These are phyloP conservation scores for Actinernus sp. DNA, from an alignment of 92 coral and sea anemone genomes.

Conservation along the genomic window DNA sequence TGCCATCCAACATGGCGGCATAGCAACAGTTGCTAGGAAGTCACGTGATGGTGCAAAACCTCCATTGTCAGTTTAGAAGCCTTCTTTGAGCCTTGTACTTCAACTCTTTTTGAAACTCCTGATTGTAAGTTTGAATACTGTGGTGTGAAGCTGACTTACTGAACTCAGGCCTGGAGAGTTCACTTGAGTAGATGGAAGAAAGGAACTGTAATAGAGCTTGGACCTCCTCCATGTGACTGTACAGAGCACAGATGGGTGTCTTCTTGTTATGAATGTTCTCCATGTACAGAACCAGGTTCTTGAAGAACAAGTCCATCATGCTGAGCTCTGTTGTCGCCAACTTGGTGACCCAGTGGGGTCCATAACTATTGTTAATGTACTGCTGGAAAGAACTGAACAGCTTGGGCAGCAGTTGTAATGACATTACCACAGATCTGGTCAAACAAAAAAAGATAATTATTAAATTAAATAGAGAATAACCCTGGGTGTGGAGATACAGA, in stretches of 20 bases:
- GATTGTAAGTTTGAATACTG: too few relatives aligned
- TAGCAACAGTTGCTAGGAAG: too few relatives aligned
- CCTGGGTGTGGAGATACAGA: too few relatives aligned
- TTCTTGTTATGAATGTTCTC: slow-evolving; percentile 33
- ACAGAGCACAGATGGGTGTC: slow-evolving; percentile 52
- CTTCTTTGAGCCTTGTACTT: too few relatives aligned
- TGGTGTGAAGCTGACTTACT: slow-evolving; percentile 70
- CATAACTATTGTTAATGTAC: slow-evolving; percentile 72
- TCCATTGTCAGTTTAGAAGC: too few relatives aligned
- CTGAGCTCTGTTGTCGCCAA: slow-evolving; percentile 88
- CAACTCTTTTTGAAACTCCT: too few relatives aligned
- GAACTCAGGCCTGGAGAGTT: slow-evolving; percentile 90
- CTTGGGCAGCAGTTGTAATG: slow-evolving; percentile 94
- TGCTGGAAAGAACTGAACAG: slow-evolving; percentile 96
- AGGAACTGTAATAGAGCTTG: slow-evolving; percentile 92
- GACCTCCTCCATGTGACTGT: slow-evolving; percentile 87
- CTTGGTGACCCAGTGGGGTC: slow-evolving; percentile 93
- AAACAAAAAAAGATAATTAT: slow-evolving; percentile 2
- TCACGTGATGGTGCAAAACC: too few relatives aligned
- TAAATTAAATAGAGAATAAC: background rate
- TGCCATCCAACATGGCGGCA: too few relatives aligned
- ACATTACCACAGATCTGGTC: slow-evolving; percentile 91
- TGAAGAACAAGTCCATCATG: slow-evolving; percentile 93
- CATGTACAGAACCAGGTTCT: slow-evolving; percentile 75
- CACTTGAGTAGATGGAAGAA: slow-evolving; percentile 93